These are phyloP conservation scores for Etheostoma nigrum DNA, from an alignment of 2,797 vertebrate genomes.

Conservation along the genomic window DNA sequence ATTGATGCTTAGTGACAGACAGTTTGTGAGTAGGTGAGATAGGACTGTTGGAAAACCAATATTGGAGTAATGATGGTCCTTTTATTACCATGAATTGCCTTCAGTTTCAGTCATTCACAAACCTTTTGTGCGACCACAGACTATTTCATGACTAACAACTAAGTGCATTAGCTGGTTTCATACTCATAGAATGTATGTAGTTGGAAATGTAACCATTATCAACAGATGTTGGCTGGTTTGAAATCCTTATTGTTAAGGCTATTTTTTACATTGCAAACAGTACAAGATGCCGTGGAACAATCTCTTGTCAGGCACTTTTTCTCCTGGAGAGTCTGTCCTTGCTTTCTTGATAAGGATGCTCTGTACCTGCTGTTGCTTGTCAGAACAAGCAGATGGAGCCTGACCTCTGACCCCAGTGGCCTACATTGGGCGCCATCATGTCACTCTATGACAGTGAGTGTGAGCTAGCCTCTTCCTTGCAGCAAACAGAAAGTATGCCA, in stretches of 20 bases:
- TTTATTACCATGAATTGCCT: conserved; percentile 3
- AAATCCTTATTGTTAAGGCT: background rate
- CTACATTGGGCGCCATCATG: conserved; percentile 50
- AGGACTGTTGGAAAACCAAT: background rate
- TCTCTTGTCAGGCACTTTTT: background rate
- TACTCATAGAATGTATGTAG: background rate
- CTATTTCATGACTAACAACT: background rate
- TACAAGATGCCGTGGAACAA: background rate
- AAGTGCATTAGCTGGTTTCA: background rate
- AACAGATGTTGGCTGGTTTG: background rate
- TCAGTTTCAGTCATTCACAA: background rate
- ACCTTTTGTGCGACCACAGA: background rate
- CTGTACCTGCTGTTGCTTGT: conserved; percentile 55
- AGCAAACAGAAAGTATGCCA: conserved; percentile 55
- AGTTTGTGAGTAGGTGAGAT: background rate
- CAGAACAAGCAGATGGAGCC: conserved; percentile 49
- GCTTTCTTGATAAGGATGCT: conserved; percentile 28
- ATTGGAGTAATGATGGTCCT: conserved; percentile 9
- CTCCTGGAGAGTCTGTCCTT: conserved; percentile 18
- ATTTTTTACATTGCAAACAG: background rate
- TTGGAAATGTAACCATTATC: background rate
- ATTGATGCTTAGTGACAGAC: background rate
- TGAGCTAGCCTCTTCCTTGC: conserved; percentile 10
- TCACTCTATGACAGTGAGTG: conserved; percentile 29
- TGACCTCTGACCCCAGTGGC: conserved; percentile 44